A percentile compares a stretch with the other conserved stretches of the same genome.
Evolutionary conservation across 30 jellyfish, hydroid and myxozoan genomes (phyloP).

Genomic region (Pseudorhiza aurosa): DNA sequence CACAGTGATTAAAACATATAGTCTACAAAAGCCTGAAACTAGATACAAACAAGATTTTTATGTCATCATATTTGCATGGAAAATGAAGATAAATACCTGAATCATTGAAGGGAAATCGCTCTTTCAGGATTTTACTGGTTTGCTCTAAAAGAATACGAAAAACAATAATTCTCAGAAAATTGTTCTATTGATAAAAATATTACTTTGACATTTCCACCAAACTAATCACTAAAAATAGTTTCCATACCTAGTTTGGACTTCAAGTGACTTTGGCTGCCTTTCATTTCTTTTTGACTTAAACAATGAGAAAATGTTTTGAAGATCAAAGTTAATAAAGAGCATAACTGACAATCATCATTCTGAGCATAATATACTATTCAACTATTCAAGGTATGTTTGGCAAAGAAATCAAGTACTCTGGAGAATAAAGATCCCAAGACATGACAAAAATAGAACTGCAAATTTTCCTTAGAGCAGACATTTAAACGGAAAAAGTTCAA

Average conservation of each 20-base stretch:
- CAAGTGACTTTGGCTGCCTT: conserved; percentile 79
- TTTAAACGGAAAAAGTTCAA: no score
- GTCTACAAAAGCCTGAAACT: not conserved
- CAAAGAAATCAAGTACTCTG: no score
- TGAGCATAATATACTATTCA: no score
- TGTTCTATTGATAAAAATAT: no score
- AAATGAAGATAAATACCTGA: conserved; percentile 47
- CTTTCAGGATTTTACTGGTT: conserved; percentile 57
- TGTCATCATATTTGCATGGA: no score
- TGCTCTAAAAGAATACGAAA: conserved; percentile 34
- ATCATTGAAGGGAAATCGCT: conserved; percentile 77
- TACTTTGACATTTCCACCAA: not conserved
- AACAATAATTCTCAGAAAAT: no score
- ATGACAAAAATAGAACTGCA: no score
- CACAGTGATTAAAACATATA: no score
- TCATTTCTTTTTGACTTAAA: conserved; percentile 73
- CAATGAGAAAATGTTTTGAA: not conserved
- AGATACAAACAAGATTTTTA: not conserved
- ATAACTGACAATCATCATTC: no score
- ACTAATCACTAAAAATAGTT: not conserved
- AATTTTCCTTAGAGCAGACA: no score
- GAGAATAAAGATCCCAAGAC: no score
- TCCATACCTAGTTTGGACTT: conserved; percentile 66
- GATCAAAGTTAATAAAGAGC: not conserved
- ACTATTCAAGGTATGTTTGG: no score